Evolutionary conservation across 2,113 vertebrate species (phyloP).

Genomic region (Aleadryas rufinucha): DNA sequence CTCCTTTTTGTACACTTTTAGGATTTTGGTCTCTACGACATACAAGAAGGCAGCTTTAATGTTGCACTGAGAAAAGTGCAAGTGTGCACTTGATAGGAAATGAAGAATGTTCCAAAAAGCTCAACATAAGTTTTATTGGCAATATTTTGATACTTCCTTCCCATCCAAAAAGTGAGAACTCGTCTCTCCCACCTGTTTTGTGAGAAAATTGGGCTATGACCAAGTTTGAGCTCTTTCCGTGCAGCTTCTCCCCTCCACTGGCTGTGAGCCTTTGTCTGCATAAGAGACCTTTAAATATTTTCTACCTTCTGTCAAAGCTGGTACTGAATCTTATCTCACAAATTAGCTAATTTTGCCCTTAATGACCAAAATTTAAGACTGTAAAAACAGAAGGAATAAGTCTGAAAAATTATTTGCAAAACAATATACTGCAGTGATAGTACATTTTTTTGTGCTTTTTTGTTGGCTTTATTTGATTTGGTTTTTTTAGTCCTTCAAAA

Average conservation of each 20-base stretch:
- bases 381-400: not conserved
- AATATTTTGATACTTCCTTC: not conserved
- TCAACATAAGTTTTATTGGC: not conserved
- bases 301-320: not conserved
- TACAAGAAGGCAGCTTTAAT: not conserved
- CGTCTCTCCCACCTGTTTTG: fast-evolving
- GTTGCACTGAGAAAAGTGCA: not conserved
- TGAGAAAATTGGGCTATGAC: not conserved
- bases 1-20: not conserved
- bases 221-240: not conserved
- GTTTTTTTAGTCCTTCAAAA: not conserved
- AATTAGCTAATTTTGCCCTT: not conserved
- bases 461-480: not conserved
- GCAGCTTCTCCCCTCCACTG: not conserved
- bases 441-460: not conserved
- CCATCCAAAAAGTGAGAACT: not conserved
- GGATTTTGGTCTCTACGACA: not conserved
- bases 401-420: not conserved
- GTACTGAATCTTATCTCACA: not conserved
- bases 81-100: not conserved
- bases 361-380: not conserved
- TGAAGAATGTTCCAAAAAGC: not conserved
- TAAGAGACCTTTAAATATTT: not conserved
- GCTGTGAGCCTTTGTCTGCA: not conserved
- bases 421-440: not conserved